Conservation (phyloP, 2,113 vertebrate genomes). For the Melanerpes aurifrons region DNA sequence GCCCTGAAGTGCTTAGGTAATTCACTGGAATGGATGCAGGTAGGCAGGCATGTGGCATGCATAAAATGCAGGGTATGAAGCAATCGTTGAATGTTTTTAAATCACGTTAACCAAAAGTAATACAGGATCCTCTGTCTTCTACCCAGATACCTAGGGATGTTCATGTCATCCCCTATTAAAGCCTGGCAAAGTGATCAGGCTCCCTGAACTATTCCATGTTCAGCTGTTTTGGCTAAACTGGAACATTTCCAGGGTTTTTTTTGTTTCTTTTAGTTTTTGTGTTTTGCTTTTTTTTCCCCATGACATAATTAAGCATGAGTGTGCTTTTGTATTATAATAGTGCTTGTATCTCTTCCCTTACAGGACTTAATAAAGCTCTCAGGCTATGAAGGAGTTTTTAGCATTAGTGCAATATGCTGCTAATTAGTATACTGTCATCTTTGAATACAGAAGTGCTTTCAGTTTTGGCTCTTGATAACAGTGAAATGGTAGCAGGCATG, state of each 20-base stretch:
- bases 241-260: background rate
- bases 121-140: background rate
- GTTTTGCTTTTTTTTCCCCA: background rate
- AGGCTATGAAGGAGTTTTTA: background rate
- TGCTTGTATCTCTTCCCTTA: background rate
- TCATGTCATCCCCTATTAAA: background rate
- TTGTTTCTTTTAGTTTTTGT: background rate
- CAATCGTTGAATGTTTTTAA: too few species aligned
- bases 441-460: background rate
- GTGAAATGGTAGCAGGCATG: background rate
- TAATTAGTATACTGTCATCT: background rate
- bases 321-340: background rate
- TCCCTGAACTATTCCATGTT: background rate
- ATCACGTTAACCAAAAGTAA: too few species aligned
- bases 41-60: too few species aligned
- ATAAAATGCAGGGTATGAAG: too few species aligned
- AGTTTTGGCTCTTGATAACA: background rate
- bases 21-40: too few species aligned
- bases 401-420: background rate
- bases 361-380: background rate
- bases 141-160: background rate
- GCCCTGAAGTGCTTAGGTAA: too few species aligned
- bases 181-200: background rate
- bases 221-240: background rate
- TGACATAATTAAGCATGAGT: background rate